Base-by-base conservation (phyloP, 2,113 vertebrate species). In the Lycocorax pyrrhopterus region DNA sequence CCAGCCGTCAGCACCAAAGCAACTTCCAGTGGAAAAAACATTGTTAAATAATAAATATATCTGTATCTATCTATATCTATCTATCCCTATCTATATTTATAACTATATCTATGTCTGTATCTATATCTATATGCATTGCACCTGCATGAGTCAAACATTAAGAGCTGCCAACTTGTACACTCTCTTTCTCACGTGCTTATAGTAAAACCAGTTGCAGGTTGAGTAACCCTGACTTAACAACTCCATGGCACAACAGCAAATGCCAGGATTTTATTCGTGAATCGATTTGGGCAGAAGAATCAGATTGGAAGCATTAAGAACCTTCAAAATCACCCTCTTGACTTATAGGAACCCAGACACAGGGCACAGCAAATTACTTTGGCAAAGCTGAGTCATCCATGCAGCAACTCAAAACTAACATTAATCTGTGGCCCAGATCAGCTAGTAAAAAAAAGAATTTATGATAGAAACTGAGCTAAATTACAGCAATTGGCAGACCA, bases 401-500 rank as follows among this genome's bases (percentile, higher is more conserved):
- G 37, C 35, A 94, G 64, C 43, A 81, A 27, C 21, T 74, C 43
- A 80, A 85, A 91, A 47, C 43, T n/a, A 74, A 66, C n/a, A 81
- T 90, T 66, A 83, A 67, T 77, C 64, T 74, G 35, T 43, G 67
- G 55, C 37, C 22, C 59, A 81, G 51, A 77, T 29, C 43, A 56
- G 64, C 44, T 39, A 78, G 68, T 39, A 39, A 86, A 52, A 87
- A 22, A 39, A 66, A 64, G 7, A n/a, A 90, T 71, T 89, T 90
- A 47, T 55, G 29, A 32, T 8, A 72, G 72, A 93, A 95, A 84
- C 52, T 46, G 49, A 90, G 32, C 75, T 73, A 83, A 93, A 88
- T 86, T 78, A 55, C 56, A 90, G 22, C 51, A 90, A 74, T 43
- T 90, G 80, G 58, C 41, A 85, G 63, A 80, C 17, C 10, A 47